Evolutionary conservation across 2,113 vertebrate genomes (phyloP).

Genomic region (Zapus hudsonius): DNA sequence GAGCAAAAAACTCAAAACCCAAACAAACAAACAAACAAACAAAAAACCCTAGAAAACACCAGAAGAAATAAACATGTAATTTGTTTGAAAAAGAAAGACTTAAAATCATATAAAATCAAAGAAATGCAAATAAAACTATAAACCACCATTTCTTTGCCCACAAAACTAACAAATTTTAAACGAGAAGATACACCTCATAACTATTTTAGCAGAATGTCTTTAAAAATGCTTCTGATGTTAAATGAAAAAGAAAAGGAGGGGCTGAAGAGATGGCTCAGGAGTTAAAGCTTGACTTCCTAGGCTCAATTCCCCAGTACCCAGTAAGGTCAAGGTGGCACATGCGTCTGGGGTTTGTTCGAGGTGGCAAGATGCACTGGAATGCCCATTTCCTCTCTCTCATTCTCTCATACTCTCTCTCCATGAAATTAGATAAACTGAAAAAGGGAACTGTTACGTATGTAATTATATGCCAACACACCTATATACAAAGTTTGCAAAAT

Average conservation of each 20-base stretch:
- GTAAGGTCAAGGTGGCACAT: no score
- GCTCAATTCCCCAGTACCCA: no score
- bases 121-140: conserved; percentile 3
- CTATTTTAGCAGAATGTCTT: conserved; percentile 46
- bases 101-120: neutral
- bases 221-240: neutral
- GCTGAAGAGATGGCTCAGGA: no score
- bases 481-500: neutral
- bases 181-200: neutral
- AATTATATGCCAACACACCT: neutral
- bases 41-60: neutral
- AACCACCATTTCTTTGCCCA: conserved; percentile 15
- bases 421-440: no score
- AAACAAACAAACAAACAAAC: neutral
- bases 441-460: no score
- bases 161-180: conserved; percentile 25
- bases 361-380: no score
- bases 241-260: neutral
- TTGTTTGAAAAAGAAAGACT: conserved; percentile 29
- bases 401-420: no score
- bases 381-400: no score
- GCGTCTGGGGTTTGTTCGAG: no score
- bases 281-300: no score
- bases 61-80: neutral
- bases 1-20: neutral